phyloP scores from a whole-genome alignment of 2,888 invertebrate species.

The Mesorhabditis spiculigera region DNA sequence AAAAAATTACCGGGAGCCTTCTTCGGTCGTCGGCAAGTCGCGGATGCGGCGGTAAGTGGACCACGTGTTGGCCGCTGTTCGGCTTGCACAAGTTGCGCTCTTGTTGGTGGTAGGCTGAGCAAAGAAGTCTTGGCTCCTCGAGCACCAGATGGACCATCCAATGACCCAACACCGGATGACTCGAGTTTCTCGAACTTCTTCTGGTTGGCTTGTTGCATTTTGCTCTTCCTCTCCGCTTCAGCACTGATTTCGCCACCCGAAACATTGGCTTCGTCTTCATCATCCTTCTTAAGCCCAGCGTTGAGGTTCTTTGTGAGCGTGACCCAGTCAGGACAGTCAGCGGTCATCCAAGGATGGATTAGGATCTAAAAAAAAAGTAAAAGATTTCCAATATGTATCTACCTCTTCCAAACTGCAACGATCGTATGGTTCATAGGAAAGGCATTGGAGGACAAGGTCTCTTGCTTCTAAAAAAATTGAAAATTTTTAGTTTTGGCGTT shows the following conservation, averaged over 20 bases:
- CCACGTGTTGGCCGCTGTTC: constrained; percentile 21
- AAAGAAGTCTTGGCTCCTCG: no score
- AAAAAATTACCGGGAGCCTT: constrained; percentile 8
- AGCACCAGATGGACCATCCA: no score
- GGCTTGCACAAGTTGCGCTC: constrained; percentile 7
- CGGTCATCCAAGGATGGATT: constrained; percentile 43
- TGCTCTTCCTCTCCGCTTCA: neutral
- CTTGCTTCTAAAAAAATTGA: constrained; percentile 33
- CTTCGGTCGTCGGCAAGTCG: constrained; percentile 7
- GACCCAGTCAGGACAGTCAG: constrained; percentile 29
- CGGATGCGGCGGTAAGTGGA: neutral
- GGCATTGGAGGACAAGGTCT: constrained; percentile 45
- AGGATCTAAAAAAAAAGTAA: constrained; percentile 23
- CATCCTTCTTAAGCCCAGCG: neutral
- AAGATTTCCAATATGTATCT: neutral
- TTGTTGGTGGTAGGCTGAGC: no score
- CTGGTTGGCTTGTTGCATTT: neutral
- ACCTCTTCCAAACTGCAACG: constrained; percentile 37
- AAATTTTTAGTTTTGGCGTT: neutral
- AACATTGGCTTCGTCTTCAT: constrained; percentile 17
- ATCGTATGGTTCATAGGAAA: constrained; percentile 46
- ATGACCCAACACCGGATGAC: no score
- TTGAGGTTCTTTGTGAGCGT: constrained; percentile 16
- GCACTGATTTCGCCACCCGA: neutral
- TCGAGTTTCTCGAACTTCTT: constrained; percentile 5